phyloP scores from a whole-genome alignment of 2,888 invertebrate species.

The Agapostemon virescens region DNA sequence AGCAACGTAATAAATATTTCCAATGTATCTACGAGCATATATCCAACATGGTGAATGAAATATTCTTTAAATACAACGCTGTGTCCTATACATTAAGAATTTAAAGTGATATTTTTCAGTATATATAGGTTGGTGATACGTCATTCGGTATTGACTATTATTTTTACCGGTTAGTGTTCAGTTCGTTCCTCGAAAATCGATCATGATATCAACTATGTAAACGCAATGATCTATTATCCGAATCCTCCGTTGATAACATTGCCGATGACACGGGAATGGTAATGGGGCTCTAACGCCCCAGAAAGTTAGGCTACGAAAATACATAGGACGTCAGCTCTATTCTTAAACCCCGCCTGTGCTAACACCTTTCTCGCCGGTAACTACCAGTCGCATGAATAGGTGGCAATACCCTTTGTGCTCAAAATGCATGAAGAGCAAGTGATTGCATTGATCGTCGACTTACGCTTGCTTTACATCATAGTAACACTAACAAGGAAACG shows the following conservation, averaged over 20 bases:
- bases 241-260: background rate
- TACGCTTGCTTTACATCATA: background rate
- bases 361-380: constrained; percentile 7
- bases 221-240: background rate
- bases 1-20: no score
- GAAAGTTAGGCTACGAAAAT: constrained; percentile 8
- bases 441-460: constrained; percentile 6
- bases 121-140: no score
- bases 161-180: background rate
- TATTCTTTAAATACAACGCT: no score
- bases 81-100: no score
- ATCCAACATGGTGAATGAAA: no score
- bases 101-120: no score
- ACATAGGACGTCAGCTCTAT: constrained; percentile 11
- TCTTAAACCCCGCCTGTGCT: background rate
- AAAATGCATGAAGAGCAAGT: constrained; percentile 7
- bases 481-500: background rate
- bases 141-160: no score
- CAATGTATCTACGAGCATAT: no score
- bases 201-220: background rate
- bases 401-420: constrained; percentile 10
- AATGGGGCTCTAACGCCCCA: background rate
- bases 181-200: background rate
- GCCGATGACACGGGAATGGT: background rate
- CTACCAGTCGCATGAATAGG: constrained; percentile 8